Conservation (phyloP, 2,797 vertebrate species). For the Anableps anableps region DNA sequence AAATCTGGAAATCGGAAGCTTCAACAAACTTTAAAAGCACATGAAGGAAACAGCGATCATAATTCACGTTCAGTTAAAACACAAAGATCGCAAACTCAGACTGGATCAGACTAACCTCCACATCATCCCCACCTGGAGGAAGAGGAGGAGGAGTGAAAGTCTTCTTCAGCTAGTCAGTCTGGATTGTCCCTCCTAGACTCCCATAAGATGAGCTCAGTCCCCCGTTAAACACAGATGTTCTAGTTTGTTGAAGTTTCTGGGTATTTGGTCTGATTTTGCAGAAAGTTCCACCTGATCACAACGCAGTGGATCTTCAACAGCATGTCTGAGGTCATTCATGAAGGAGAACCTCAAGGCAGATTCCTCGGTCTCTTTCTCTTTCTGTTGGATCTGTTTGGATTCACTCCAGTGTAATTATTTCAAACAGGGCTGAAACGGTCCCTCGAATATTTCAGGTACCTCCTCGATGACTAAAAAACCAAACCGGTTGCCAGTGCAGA, state of each 20-base stretch:
- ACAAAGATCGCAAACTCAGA: not conserved
- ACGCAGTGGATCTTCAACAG: not conserved
- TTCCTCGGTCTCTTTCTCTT: not conserved
- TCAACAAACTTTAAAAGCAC: not conserved
- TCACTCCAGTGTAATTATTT: not conserved
- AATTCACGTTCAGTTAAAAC: not conserved
- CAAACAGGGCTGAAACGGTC: too few species aligned
- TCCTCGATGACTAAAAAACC: too few species aligned
- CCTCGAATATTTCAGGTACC: too few species aligned
- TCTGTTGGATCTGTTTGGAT: not conserved
- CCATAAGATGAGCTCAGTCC: not conserved
- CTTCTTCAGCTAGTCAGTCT: not conserved
- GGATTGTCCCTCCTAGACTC: not conserved
- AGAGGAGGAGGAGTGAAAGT: not conserved
- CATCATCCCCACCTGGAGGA: not conserved
- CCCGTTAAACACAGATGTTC: not conserved
- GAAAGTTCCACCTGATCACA: not conserved
- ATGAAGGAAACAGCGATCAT: not conserved
- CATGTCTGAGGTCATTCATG: not conserved
- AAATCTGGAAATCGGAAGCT: not conserved
- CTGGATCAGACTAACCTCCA: not conserved
- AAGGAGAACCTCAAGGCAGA: not conserved
- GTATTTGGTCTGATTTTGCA: not conserved
- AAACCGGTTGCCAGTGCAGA: too few species aligned
- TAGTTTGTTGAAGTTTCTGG: not conserved